phyloP scores from a whole-genome alignment of 2,113 vertebrate species.

The Myiopsitta monachus region DNA sequence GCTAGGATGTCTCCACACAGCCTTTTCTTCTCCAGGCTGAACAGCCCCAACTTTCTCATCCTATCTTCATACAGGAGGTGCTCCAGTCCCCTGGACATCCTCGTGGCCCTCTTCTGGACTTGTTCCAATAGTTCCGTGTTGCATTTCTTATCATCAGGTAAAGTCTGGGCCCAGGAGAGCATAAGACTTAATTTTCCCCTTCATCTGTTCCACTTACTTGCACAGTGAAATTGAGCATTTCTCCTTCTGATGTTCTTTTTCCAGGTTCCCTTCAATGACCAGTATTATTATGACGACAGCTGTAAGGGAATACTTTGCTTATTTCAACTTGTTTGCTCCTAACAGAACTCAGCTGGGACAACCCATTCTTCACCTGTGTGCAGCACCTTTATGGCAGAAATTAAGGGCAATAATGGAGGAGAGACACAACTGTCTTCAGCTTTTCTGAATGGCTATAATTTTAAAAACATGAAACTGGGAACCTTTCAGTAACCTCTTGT shows the following conservation, averaged over 20 bases:
- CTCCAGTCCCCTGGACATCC: no score
- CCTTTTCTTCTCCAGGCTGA: no score
- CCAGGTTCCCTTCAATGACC: neutral
- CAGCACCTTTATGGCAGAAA: neutral
- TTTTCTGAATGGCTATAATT: neutral
- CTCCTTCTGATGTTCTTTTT: neutral
- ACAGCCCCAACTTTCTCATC: no score
- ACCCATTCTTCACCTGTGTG: neutral
- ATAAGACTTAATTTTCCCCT: neutral
- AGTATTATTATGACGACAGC: neutral
- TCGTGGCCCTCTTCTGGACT: no score
- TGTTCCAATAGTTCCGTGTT: neutral
- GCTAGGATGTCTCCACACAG: no score
- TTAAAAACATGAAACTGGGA: neutral
- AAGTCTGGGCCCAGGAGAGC: neutral
- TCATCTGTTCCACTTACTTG: neutral
- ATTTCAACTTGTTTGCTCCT: neutral
- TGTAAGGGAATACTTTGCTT: neutral
- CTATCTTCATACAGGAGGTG: no score
- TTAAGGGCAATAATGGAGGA: neutral
- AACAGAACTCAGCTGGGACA: neutral
- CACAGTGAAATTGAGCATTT: neutral
- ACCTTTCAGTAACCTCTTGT: neutral
- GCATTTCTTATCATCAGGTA: neutral
- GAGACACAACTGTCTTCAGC: neutral